phyloP scores from a whole-genome alignment of 1,140 invertebrate species.

The Pygmarrhopalites habei region DNA sequence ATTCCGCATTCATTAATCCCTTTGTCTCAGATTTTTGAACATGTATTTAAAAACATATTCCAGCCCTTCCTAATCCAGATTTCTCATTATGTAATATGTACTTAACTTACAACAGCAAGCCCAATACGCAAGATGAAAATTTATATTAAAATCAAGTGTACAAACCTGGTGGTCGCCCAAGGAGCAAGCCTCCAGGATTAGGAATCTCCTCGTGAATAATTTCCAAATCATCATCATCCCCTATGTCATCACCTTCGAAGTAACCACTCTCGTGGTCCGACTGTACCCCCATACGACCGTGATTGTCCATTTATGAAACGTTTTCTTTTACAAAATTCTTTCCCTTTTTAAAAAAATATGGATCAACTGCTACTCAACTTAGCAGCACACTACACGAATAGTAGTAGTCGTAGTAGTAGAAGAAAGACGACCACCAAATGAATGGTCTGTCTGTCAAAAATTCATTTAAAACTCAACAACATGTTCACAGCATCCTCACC shows the following conservation, averaged over 20 bases:
- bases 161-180: background rate
- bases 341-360: no score
- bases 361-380: background rate
- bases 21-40: no score
- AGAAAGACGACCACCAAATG: background rate
- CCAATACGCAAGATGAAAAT: no score
- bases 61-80: no score
- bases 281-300: slow-evolving; percentile 40
- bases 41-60: no score
- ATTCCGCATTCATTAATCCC: no score
- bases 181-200: slow-evolving; percentile 27
- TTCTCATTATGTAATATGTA: no score
- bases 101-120: no score
- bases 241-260: slow-evolving; percentile 41
- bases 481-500: background rate
- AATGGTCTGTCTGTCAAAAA: background rate
- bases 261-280: slow-evolving; percentile 44
- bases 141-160: no score
- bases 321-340: background rate
- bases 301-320: slow-evolving; percentile 12
- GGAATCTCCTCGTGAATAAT: slow-evolving; percentile 38
- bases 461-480: background rate
- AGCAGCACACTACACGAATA: background rate
- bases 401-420: background rate
- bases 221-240: slow-evolving; percentile 38